Base-by-base conservation (phyloP, 2,797 vertebrate species). In the Enteromius afrohamiltoni region DNA sequence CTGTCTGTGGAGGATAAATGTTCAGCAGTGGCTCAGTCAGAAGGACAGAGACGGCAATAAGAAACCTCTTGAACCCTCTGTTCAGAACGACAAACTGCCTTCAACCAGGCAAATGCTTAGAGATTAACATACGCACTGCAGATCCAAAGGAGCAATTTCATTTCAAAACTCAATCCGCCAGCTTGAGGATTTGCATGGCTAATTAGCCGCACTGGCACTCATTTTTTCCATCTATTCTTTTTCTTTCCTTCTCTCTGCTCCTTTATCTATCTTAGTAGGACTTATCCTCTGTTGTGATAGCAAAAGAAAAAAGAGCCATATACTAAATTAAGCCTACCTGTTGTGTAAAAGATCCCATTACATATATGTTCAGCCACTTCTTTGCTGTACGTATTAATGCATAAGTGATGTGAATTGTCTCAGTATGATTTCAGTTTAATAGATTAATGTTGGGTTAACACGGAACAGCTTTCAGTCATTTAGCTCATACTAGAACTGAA, bases 171-270 rank as follows among this genome's bases (percentile, higher is more conserved):
- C 90, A 91, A 93, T 92, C 91, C 89, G 58, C 86, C 87, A 89
- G 89, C 89, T 85, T 58, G 53, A 84, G 92, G 94, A 95, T 95
- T 95, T 94, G 92, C 94, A 95, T 95, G 87, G 88, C 88, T 94
- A 95, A 95, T 95, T 93, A 93, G 92, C 88, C 55, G 87, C 88
- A 85, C 90, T 88, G 86, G 84, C 80, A 80, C 81, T 87, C 78
- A 47, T 76, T 81, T 85, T 70, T 11, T 26, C 58, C 42, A 8
- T 64, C 55, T 73, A 45, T 60, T 49, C 49, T 11, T 49, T 34
- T 70, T 60, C 31, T 2, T 73, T 75, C 34, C 58, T 70, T 65
- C 34, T 80, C 40, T 68, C 14, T 17, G 55, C 73, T 83, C 53
- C 49, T 70, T 82, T 58, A 70, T 77, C 62, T 79, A 14, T 76